Evolutionary conservation across 2,888 invertebrate genomes (phyloP), one percentile per base, ranked within the genome.

Genomic region (Platycheirus albimanus): DNA sequence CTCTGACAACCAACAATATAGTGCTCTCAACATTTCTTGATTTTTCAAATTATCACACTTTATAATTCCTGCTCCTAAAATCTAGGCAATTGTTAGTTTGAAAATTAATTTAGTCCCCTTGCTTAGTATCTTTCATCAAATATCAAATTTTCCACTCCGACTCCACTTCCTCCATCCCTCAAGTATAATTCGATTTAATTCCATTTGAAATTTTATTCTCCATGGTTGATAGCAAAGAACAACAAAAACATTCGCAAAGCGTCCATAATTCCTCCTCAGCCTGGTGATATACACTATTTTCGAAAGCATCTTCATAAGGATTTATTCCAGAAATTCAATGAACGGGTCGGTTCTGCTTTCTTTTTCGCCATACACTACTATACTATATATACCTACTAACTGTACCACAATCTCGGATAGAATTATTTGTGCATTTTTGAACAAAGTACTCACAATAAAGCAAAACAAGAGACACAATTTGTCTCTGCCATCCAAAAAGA

Each of bases 401-500:
- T 11, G 11, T 38, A 43, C 43, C 30, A 61, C 61, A 61, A 61
- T 41, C 43, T 61, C 45, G 19, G 47, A 52, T 52, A 54, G 54
- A 45, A 61, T 74, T 67, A 74, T 67, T 79, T 79, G 74, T 79
- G 78, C 66, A 72, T 79, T 79, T 79, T 79, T 74, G 38, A 79
- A 74, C 78, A 79, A 79, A 79, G 72, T 58, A 38, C 67, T 61
- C 58, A 72, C 67, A 67, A 74, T 79, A 74, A 79, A 74, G 72
- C 61, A 67, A 61, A 41, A 66, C 71, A 66, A 36, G 64, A 58
- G 72, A 79, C 69, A 63, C 61, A 67, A 72, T 78, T 72, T 78
- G 74, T 47, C 54, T 74, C 54, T 70, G 33, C 63, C 66, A 38
- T 61, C 28, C 43, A 45, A 43, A 64, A 58, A 28, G 41, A 41